Base-by-base conservation (phyloP, 2,113 vertebrate genomes). In the Romanogobio albipinnatus region DNA sequence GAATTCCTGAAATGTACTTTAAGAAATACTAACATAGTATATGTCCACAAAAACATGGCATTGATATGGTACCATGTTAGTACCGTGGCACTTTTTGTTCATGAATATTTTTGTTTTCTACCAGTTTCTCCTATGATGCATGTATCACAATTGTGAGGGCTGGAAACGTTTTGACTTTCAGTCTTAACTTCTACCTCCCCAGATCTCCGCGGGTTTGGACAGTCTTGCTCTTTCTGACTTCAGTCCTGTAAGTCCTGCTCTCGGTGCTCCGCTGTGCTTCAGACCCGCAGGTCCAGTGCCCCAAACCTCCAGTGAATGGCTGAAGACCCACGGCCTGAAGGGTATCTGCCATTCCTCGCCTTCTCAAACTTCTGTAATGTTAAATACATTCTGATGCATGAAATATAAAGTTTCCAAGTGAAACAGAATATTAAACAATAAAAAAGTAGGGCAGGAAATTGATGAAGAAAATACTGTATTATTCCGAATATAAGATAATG, bases 311-410 rank as follows among this genome's bases (percentile, higher is more conserved):
- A 81, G 90, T 85, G 95, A 95, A 36, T 97, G 95, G 95, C 91
- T 97, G 7, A 92, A 93, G 89, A 90, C 87, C 29, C 84, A 96
- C 74, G 94, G 96, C 86, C 91, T 96, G 59, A 97, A 93, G 95
- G 96, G 95, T 96, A 49, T 13, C 17, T 62, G 49, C 17, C 58
- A 19, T 22, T 9, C 26, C 1, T 7, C n/a, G 53, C 15, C 15
- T 75, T 76, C 36, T 76, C 75, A 58, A 39, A 14, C 33, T 43
- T 22, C 33, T 70, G 8, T 9, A 36, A 22, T 36, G 6, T 68
- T 36, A 68, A 8, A 39, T 9, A 68, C 15, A 19, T 56, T 19
- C 7, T 19, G 53, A 56, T 17, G 17, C 17, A 8, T 56, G 51
- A 56, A 17, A 19, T 36, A 39, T 70, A 33, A 22, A 14, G 22